These are phyloP conservation scores for Pseudochaenichthys georgianus DNA, from an alignment of 2,797 vertebrate species.

Conservation along the genomic window DNA sequence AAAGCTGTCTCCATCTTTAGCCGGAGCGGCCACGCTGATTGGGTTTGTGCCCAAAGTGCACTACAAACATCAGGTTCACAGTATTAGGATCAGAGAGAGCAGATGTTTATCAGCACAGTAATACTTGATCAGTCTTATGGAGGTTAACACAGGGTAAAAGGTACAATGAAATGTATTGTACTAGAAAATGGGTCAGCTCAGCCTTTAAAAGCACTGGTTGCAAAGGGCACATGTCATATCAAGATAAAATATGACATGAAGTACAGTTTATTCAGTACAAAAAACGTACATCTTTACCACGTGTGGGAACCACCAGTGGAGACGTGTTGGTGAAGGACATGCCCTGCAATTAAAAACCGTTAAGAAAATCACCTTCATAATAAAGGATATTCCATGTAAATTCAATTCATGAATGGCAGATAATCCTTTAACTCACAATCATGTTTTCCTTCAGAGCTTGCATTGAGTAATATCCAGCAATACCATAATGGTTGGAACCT, in stretches of 20 bases:
- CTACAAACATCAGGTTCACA: constrained; percentile 56
- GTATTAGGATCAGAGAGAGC: not conserved
- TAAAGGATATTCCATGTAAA: not conserved
- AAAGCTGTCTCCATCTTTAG: constrained; percentile 82
- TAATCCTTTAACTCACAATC: constrained; percentile 78
- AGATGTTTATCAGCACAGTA: too few species aligned
- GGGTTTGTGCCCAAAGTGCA: constrained; percentile 87
- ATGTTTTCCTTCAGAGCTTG: constrained; percentile 84
- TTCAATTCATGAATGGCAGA: not conserved
- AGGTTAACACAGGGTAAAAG: too few species aligned
- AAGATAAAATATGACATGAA: not conserved
- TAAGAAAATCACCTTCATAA: not conserved
- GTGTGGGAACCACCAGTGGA: constrained; percentile 84
- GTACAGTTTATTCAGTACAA: not conserved
- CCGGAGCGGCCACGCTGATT: constrained; percentile 83
- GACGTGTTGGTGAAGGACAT: constrained; percentile 87
- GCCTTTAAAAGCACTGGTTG: too few species aligned
- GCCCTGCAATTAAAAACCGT: constrained; percentile 65
- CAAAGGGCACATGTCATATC: too few species aligned
- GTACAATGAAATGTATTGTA: too few species aligned
- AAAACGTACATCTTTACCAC: constrained; percentile 79
- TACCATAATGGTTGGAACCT: constrained; percentile 88
- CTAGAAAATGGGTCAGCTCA: too few species aligned
- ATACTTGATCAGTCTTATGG: too few species aligned
- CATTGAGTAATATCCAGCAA: constrained; percentile 84